These are phyloP conservation scores for Pelochelys cantorii DNA, from an alignment of 2,797 vertebrate species.

Conservation along the genomic window DNA sequence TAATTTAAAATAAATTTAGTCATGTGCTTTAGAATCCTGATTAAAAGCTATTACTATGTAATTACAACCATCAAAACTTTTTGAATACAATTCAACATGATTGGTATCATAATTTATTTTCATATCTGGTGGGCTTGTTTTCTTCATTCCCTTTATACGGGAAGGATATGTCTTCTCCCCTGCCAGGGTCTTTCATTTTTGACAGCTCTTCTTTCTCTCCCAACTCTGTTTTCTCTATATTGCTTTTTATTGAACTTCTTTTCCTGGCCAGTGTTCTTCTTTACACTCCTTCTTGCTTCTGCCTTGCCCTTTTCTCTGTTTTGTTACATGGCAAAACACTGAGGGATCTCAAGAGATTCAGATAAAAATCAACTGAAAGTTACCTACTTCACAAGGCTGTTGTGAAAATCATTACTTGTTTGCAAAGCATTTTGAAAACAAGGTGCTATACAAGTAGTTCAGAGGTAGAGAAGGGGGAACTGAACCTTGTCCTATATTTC, in stretches of 20 bases:
- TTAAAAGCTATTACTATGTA: background rate
- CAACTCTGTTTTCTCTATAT: background rate
- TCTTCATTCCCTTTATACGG: background rate
- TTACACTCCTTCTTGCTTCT: background rate
- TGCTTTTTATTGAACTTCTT: background rate
- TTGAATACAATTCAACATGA: background rate
- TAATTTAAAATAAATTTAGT: constrained; percentile 8
- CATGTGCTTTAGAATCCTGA: background rate
- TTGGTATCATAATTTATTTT: background rate
- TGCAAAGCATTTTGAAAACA: constrained; percentile 53
- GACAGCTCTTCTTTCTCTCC: background rate
- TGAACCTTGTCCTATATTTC: too few relatives aligned
- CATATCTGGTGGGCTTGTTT: background rate
- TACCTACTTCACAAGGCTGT: constrained; percentile 37
- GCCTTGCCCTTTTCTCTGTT: constrained; percentile 1
- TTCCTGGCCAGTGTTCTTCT: background rate
- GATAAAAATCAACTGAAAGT: constrained; percentile 45
- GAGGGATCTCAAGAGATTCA: constrained; percentile 29
- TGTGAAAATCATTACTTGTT: constrained; percentile 51
- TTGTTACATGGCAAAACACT: background rate
- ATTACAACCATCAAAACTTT: background rate
- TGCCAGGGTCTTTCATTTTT: constrained; percentile 1
- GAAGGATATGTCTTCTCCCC: background rate
- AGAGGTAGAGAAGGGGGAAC: background rate
- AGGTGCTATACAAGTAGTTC: constrained; percentile 38